Evolutionary conservation across 2,888 invertebrate genomes (phyloP).

Genomic region (Acheta domesticus): DNA sequence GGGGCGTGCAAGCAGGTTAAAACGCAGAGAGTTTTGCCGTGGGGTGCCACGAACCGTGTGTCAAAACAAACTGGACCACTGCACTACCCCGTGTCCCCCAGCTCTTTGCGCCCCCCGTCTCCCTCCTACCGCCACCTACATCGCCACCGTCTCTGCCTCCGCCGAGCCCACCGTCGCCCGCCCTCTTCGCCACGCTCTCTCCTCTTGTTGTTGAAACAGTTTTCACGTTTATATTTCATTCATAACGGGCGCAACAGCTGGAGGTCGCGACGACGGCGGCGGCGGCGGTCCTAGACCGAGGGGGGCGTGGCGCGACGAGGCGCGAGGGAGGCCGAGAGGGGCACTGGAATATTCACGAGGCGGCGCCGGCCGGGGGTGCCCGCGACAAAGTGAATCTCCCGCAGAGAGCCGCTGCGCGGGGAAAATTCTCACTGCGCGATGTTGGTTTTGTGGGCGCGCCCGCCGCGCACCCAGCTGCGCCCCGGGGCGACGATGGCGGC

Average conservation of each 20-base stretch:
- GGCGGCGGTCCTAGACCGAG: background rate
- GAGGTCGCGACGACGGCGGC: background rate
- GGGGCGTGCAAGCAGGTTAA: too few relatives aligned
- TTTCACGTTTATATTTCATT: background rate
- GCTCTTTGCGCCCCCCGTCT: background rate
- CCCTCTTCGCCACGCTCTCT: background rate
- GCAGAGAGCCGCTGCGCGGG: background rate
- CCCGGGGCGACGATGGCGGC: too few relatives aligned
- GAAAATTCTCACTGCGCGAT: background rate
- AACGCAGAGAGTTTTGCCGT: background rate
- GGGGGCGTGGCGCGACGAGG: background rate
- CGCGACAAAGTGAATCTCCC: conserved; percentile 18
- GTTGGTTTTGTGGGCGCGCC: conserved; percentile 5
- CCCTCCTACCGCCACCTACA: too few relatives aligned
- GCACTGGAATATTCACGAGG: conserved; percentile 6
- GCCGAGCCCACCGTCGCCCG: background rate
- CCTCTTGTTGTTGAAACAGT: conserved; percentile 1
- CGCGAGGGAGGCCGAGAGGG: background rate
- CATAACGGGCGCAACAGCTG: background rate
- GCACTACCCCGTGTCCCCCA: background rate
- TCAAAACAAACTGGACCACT: background rate
- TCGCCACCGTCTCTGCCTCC: too few relatives aligned
- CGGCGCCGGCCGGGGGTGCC: background rate
- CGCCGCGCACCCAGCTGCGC: background rate
- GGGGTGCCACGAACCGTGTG: background rate